Percentiles rank a stretch among this genome's conserved stretches.
These are phyloP conservation scores for Linurgus olivaceus DNA, from an alignment of 2,797 vertebrate genomes.

Conservation along the genomic window DNA sequence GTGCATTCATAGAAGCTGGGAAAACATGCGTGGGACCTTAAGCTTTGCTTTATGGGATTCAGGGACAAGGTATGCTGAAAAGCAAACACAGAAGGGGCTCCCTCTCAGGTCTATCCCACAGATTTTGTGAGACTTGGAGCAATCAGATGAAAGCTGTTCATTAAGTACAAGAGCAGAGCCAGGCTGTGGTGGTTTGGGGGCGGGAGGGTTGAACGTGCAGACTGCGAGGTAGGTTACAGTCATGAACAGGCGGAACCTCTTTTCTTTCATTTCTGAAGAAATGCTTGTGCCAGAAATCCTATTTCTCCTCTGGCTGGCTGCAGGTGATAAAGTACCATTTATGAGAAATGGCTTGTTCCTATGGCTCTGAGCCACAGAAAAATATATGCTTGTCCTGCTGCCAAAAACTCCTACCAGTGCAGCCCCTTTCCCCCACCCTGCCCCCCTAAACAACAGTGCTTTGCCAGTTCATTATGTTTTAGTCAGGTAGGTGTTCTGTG, in stretches of 20 bases:
- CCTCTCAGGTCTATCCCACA: background rate
- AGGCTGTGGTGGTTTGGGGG: background rate
- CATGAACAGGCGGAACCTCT: background rate
- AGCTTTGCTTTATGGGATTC: slow-evolving; percentile 30
- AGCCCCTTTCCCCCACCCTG: background rate
- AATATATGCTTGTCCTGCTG: background rate
- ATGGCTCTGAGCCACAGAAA: slow-evolving; percentile 1
- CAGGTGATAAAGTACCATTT: slow-evolving; percentile 12
- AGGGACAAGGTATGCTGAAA: background rate
- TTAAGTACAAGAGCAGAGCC: background rate
- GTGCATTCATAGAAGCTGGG: slow-evolving; percentile 59
- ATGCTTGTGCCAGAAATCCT: background rate
- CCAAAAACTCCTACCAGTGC: slow-evolving; percentile 9
- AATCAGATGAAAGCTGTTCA: background rate
- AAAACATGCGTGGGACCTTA: slow-evolving; percentile 66
- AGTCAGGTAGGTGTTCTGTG: slow-evolving; percentile 33
- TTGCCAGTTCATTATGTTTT: slow-evolving; percentile 48
- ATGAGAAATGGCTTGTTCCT: slow-evolving; percentile 45
- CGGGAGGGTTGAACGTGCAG: background rate
- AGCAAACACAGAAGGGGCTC: slow-evolving; percentile 26
- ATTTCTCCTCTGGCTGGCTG: background rate
- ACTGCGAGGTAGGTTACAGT: background rate
- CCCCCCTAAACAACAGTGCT: background rate
- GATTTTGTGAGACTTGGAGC: background rate
- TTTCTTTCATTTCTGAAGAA: background rate